phyloP scores from a whole-genome alignment of 2,113 vertebrate species.

The Melozone crissalis region DNA sequence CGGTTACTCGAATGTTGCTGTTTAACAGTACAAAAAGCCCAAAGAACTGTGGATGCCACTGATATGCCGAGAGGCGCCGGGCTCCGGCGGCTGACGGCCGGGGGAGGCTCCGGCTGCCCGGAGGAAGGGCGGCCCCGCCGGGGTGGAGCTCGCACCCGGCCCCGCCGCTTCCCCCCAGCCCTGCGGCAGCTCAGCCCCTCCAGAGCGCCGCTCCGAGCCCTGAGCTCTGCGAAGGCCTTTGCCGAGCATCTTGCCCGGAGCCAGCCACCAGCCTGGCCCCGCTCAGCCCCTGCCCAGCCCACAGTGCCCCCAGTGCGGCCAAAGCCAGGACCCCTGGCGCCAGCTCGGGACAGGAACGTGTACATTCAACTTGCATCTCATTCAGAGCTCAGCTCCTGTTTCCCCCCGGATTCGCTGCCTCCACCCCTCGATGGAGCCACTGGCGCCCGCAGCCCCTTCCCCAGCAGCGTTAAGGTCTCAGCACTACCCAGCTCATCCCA shows the following conservation, averaged over 20 bases:
- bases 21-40: not conserved
- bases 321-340: fast-evolving
- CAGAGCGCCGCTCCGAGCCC: fast-evolving
- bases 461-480: not conserved
- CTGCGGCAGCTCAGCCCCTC: not conserved
- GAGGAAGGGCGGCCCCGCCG: not conserved
- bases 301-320: fast-evolving
- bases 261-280: not conserved
- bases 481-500: not conserved
- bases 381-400: not conserved
- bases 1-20: not conserved
- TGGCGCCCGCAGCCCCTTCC: not conserved
- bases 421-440: not conserved
- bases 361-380: not conserved
- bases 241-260: not conserved
- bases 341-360: not conserved
- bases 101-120: not conserved
- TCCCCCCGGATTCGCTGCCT: not conserved
- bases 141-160: not conserved
- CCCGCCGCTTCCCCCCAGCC: fast-evolving
- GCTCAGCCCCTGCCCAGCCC: not conserved
- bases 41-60: not conserved
- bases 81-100: not conserved
- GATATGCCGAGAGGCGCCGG: not conserved
- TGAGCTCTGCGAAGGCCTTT: fast-evolving